Evolutionary conservation across 53 echinoderm and acorn worm genomes (phyloP), one percentile per base, ranked within the genome.

Genomic region (Patiria pectinifera): DNA sequence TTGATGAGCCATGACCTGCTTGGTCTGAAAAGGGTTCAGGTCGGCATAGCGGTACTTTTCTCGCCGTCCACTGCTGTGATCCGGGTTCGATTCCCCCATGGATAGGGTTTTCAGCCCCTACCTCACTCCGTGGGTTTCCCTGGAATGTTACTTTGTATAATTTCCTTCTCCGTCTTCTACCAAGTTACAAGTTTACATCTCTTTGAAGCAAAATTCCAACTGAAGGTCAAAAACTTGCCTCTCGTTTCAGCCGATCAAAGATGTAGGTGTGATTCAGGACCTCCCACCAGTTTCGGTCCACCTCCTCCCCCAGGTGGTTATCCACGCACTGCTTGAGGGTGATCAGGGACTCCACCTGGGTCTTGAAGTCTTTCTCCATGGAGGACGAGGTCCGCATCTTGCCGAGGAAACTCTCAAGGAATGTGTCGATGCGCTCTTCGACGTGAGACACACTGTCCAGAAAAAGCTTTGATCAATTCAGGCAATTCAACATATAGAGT

Each of bases 231-330:
- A 3, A 21, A 80, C 91, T 87, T 25, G 96, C 99, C 96, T 97
- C 95, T 87, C 91, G 94, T 60, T 96, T 91, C 2, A 96, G 89
- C 80, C 97, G 89, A 63, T 99, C 99, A 85, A 96, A 99, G 66
- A 95, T 79, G 69, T 97, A 99, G 16, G 95, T 91, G 53, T 93
- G 95, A 44, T 93, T 91, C 44, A 93, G 76, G 45, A 99, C 92
- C 72, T 97, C 97, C 75, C 87, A 91, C 99, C 99, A 99, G 91
- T 97, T 99, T 62, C 96, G 92, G 72, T 94, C 94, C 47, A 97
- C 97, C 94, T 99, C 99, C 69, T 99, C 99, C 25, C 91, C 94
- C 0, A 99, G 93, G 11, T 95, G 93, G n/a, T 92, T 87, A 62
- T 99, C 99, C 5, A 87, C 97, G 76, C 96, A 95, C 79, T 93